Evolutionary conservation across 2,888 invertebrate genomes (phyloP).

Genomic region (Polydrusus cervinus): DNA sequence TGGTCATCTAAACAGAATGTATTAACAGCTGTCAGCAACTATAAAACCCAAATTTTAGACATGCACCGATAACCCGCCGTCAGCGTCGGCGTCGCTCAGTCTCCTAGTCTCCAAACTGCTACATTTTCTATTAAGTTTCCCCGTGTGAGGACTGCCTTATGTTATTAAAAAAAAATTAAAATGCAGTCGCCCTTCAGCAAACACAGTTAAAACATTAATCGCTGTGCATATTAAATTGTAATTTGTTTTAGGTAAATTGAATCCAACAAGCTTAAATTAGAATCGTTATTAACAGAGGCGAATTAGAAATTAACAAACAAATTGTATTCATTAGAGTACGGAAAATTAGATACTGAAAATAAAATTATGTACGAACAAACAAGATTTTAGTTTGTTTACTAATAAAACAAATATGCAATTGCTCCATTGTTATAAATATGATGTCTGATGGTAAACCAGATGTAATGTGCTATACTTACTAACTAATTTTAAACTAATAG

Average conservation of each 20-base stretch:
- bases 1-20: too few species aligned
- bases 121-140: too few species aligned
- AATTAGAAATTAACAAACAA: constrained; percentile 53
- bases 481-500: background rate
- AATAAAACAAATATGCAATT: constrained; percentile 16
- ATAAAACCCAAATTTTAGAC: too few species aligned
- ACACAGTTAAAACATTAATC: background rate
- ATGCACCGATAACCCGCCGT: too few species aligned
- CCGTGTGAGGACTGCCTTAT: too few species aligned
- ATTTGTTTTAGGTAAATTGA: constrained; percentile 49
- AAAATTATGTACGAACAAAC: constrained; percentile 45
- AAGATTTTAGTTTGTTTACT: constrained; percentile 20
- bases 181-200: too few species aligned
- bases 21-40: too few species aligned
- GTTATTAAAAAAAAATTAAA: too few species aligned
- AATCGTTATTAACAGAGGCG: constrained; percentile 48
- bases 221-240: constrained; percentile 37
- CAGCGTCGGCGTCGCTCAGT: too few species aligned
- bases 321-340: constrained; percentile 47
- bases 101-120: too few species aligned
- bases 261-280: constrained; percentile 47
- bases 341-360: constrained; percentile 49
- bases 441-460: background rate
- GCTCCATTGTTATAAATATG: constrained; percentile 14
- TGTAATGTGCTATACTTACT: background rate